Evolutionary conservation across 2,113 vertebrate species (phyloP).

Genomic region (Apaloderma vittatum): DNA sequence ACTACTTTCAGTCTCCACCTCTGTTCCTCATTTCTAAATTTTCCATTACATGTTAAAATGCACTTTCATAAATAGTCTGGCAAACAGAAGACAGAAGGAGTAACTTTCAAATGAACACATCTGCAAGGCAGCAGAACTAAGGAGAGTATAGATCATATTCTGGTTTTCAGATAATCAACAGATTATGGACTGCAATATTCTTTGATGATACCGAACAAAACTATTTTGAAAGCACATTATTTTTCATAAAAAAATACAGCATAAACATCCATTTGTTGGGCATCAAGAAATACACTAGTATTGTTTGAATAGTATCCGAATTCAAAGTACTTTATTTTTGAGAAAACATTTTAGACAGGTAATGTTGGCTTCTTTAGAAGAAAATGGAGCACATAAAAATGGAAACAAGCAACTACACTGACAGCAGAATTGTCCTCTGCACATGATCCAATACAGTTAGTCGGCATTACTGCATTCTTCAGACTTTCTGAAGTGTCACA

Average conservation of each 20-base stretch:
- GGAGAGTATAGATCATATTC: neutral
- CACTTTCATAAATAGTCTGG: neutral
- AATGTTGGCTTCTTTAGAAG: neutral
- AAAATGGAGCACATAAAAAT: neutral
- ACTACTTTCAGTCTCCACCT: neutral
- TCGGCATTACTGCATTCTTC: neutral
- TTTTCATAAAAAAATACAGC: neutral
- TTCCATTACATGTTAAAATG: neutral
- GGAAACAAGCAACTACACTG: neutral
- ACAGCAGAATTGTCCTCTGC: neutral
- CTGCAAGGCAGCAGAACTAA: neutral
- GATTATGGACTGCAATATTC: neutral
- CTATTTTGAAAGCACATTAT: neutral
- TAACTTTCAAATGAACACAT: neutral
- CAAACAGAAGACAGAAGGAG: neutral
- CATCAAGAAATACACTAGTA: neutral
- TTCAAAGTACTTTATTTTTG: neutral
- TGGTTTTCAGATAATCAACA: neutral
- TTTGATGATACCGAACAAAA: neutral
- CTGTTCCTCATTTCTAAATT: neutral
- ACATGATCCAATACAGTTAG: neutral
- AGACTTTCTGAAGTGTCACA: neutral
- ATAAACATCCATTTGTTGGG: neutral
- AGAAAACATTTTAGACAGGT: neutral
- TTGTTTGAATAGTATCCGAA: neutral